Evolutionary conservation across 2,797 vertebrate species (phyloP).

Genomic region (Urosaurus nigricauda): DNA sequence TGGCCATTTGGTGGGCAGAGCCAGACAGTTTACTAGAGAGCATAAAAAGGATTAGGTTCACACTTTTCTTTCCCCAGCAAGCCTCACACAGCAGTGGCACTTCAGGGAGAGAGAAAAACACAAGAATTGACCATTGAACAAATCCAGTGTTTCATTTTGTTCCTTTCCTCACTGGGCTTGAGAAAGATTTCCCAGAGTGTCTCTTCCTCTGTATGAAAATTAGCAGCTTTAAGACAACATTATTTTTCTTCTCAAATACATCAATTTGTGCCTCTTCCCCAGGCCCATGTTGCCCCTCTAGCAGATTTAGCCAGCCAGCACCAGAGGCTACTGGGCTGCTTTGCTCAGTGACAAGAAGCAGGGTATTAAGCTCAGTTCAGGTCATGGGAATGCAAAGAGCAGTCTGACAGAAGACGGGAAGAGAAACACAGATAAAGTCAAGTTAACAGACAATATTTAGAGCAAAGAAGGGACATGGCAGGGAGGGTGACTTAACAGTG

Average conservation of each 20-base stretch:
- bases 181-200: slow-evolving; percentile 54
- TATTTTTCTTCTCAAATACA: slow-evolving; percentile 47
- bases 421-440: slow-evolving; percentile 50
- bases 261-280: slow-evolving; percentile 36
- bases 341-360: rapidly evolving
- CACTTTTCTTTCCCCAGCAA: slow-evolving; percentile 27
- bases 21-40: slow-evolving; percentile 35
- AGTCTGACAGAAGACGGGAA: slow-evolving; percentile 57
- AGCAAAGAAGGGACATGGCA: slow-evolving; percentile 59
- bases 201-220: slow-evolving; percentile 63
- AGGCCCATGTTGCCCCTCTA: slow-evolving; percentile 54
- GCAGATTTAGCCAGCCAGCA: rapidly evolving
- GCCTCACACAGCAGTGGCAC: slow-evolving; percentile 49
- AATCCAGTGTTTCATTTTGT: slow-evolving; percentile 69
- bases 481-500: background rate
- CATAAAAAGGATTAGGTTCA: slow-evolving; percentile 48
- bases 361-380: slow-evolving; percentile 32
- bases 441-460: slow-evolving; percentile 61
- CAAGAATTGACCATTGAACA: slow-evolving; percentile 54
- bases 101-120: slow-evolving; percentile 13
- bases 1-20: background rate
- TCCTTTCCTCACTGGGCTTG: slow-evolving; percentile 50
- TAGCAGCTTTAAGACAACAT: slow-evolving; percentile 71
- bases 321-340: slow-evolving; percentile 19
- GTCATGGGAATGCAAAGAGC: slow-evolving; percentile 34